Conservation (phyloP, 2,888 invertebrate genomes). For the Patella depressa region DNA sequence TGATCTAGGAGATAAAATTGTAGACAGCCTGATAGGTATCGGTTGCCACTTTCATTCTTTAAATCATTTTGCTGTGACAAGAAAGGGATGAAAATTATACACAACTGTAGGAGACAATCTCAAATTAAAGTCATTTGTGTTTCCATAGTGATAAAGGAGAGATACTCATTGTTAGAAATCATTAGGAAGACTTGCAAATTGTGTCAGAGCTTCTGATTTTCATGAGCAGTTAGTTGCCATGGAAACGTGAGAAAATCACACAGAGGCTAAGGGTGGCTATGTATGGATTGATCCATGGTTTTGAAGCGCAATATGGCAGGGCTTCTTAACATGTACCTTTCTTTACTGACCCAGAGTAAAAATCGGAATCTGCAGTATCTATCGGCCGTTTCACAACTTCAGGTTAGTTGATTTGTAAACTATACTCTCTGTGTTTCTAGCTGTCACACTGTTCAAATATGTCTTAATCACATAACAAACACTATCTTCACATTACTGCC, state of each 20-base stretch:
- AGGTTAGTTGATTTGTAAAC: constrained; percentile 41
- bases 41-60: too few species aligned
- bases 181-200: background rate
- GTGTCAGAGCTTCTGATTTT: constrained; percentile 19
- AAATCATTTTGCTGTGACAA: too few species aligned
- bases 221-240: constrained; percentile 45
- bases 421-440: too few species aligned
- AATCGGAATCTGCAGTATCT: constrained; percentile 42
- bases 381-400: constrained; percentile 40
- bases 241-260: constrained; percentile 52
- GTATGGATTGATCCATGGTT: constrained; percentile 25
- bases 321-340: constrained; percentile 54
- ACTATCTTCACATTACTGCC: too few species aligned
- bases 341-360: constrained; percentile 50
- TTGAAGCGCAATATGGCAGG: constrained; percentile 42
- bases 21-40: too few species aligned
- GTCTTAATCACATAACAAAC: too few species aligned
- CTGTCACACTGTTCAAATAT: too few species aligned
- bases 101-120: background rate
- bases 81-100: too few species aligned
- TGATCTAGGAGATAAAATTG: too few species aligned
- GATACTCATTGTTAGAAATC: background rate
- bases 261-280: constrained; percentile 29
- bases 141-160: constrained; percentile 7
- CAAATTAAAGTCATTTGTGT: constrained; percentile 10